A percentile compares a stretch with the other conserved stretches of the same genome.
phyloP scores from a whole-genome alignment of 2,888 invertebrate genomes.

The Tromatobia lineatoria region DNA sequence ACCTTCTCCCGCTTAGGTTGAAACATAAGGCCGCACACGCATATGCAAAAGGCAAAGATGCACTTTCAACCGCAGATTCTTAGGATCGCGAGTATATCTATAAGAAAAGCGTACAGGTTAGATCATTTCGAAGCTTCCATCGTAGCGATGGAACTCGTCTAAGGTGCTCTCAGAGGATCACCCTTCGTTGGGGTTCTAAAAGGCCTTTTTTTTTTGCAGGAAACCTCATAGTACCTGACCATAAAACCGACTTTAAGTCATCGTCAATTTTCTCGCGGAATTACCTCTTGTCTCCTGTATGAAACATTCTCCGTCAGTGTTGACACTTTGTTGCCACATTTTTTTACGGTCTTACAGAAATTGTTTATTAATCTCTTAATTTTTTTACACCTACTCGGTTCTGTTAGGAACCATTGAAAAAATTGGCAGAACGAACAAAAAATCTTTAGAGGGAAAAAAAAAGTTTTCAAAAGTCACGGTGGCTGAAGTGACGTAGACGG shows the following conservation, averaged over 20 bases:
- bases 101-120: background rate
- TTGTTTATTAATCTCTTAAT: background rate
- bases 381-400: background rate
- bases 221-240: constrained; percentile 20
- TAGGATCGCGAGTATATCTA: background rate
- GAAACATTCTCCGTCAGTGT: no score
- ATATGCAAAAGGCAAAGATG: constrained; percentile 33
- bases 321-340: no score
- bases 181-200: constrained; percentile 24
- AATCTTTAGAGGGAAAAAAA: no score
- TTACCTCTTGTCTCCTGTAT: no score
- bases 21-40: constrained; percentile 53
- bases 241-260: constrained; percentile 2
- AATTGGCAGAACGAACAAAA: no score
- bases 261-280: background rate
- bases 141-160: background rate
- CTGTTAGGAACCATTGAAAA: no score
- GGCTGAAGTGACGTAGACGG: background rate
- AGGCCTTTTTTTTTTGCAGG: background rate
- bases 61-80: background rate
- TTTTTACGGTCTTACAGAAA: no score
- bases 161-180: background rate
- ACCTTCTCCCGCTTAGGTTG: constrained; percentile 47
- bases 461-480: background rate
- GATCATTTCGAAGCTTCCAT: constrained; percentile 12